These are phyloP conservation scores for Amphiduros pacificus DNA, from an alignment of 2,888 invertebrate species.

Conservation along the genomic window DNA sequence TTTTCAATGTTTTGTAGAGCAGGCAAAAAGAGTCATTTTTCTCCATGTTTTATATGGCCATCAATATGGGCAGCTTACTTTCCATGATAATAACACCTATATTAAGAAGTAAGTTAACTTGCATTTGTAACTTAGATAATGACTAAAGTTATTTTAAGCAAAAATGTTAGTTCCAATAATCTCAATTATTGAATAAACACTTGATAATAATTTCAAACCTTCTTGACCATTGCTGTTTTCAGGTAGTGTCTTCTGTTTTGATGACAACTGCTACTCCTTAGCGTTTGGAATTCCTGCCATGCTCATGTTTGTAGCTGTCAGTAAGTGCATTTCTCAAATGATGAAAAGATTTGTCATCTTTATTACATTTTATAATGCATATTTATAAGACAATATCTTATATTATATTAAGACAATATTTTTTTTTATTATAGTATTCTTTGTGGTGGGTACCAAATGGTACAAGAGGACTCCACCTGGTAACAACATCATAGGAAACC, in stretches of 20 bases:
- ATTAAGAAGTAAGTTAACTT: conserved; percentile 19
- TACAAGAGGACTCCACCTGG: conserved; percentile 78
- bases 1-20: conserved; percentile 5
- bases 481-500: conserved; percentile 80
- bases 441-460: conserved; percentile 74
- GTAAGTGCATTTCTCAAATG: neutral
- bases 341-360: neutral
- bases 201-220: too few relatives aligned
- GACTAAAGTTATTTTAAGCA: too few relatives aligned
- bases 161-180: too few relatives aligned
- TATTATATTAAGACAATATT: neutral
- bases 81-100: conserved; percentile 62
- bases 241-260: conserved; percentile 5
- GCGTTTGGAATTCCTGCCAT: conserved; percentile 7
- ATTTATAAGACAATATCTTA: neutral
- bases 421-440: conserved; percentile 80
- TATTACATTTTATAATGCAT: neutral
- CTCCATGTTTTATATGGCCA: conserved; percentile 88
- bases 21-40: conserved; percentile 78
- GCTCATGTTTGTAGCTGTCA: conserved; percentile 4
- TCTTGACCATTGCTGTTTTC: conserved; percentile 3
- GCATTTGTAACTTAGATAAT: too few relatives aligned
- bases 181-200: too few relatives aligned
- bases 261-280: neutral
- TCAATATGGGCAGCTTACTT: conserved; percentile 81